A percentile compares a stretch with the other conserved stretches of the same genome.
These are phyloP conservation scores for Pteronotus mesoamericanus DNA, from an alignment of 2,797 vertebrate genomes.

Conservation along the genomic window DNA sequence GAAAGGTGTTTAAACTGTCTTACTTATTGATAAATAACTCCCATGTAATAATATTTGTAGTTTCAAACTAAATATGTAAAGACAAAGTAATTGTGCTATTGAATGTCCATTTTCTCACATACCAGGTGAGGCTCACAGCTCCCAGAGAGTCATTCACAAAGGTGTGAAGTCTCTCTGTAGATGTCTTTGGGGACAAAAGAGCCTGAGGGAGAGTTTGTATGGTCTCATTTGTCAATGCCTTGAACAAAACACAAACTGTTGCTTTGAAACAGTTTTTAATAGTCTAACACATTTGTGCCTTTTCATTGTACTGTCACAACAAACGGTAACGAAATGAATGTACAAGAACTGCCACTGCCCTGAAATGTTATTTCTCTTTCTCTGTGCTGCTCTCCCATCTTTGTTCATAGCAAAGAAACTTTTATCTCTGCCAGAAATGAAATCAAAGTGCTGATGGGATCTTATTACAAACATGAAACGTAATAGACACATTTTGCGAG, in stretches of 20 bases:
- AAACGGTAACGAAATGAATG: background rate
- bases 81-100: background rate
- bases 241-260: background rate
- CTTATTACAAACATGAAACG: background rate
- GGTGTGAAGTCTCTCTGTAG: background rate
- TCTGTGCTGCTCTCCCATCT: background rate
- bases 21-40: background rate
- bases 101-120: background rate
- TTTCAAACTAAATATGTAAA: background rate
- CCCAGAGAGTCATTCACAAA: background rate
- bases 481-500: background rate
- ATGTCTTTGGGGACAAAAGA: background rate
- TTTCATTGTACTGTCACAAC: background rate
- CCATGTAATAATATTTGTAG: background rate
- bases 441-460: background rate
- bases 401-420: constrained; percentile 9
- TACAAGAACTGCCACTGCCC: background rate
- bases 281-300: background rate
- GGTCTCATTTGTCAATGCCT: background rate
- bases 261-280: constrained; percentile 32
- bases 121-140: background rate
- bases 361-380: background rate
- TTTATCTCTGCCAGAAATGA: background rate
- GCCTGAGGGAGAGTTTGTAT: background rate
- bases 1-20: background rate